Percentiles rank a stretch among this genome's conserved stretches.
Evolutionary conservation across 2,888 invertebrate species (phyloP).

Genomic region (Didymodactylos carnosus): DNA sequence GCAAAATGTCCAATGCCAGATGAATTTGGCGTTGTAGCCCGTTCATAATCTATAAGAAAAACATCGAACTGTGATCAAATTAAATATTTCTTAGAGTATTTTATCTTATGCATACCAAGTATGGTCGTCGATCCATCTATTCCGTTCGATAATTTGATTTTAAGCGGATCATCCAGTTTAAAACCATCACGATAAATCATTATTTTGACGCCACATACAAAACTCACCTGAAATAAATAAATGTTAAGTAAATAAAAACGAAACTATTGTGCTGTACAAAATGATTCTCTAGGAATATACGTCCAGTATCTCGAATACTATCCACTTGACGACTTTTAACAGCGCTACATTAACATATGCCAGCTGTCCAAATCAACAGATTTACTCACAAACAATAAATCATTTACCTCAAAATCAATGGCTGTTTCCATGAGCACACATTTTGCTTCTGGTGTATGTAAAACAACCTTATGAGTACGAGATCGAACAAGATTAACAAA

Average conservation of each 20-base stretch:
- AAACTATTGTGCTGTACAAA: too few relatives aligned
- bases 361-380: too few relatives aligned
- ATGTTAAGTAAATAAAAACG: too few relatives aligned
- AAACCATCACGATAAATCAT: not conserved
- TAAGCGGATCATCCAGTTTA: not conserved
- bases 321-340: too few relatives aligned
- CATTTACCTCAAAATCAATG: slow-evolving; percentile 11
- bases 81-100: too few relatives aligned
- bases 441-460: slow-evolving; percentile 62
- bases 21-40: not conserved
- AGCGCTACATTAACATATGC: too few relatives aligned
- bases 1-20: not conserved
- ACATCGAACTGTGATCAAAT: too few relatives aligned
- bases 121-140: not conserved
- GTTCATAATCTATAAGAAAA: not conserved
- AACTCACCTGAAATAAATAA: too few relatives aligned
- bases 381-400: too few relatives aligned
- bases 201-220: not conserved
- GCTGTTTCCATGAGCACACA: slow-evolving; percentile 70
- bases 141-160: not conserved
- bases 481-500: slow-evolving; percentile 67
- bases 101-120: too few relatives aligned
- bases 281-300: too few relatives aligned
- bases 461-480: slow-evolving; percentile 76
- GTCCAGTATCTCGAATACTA: too few relatives aligned